These are phyloP conservation scores for Eupithecia insigniata DNA, from an alignment of 2,888 invertebrate genomes.

Conservation along the genomic window DNA sequence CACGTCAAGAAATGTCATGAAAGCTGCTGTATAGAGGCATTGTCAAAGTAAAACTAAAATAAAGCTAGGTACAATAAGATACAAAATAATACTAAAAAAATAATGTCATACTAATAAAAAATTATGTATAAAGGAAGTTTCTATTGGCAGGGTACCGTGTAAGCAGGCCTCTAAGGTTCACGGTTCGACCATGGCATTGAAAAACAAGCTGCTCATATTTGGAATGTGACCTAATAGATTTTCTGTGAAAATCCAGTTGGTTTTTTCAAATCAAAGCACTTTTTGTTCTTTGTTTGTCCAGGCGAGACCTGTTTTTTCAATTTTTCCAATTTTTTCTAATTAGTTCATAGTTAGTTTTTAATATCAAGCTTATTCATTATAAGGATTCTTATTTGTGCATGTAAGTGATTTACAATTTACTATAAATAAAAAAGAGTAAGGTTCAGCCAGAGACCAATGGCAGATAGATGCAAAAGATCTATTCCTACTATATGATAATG, in stretches of 20 bases:
- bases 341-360: slow-evolving; percentile 33
- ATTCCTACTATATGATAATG: neutral
- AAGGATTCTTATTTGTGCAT: slow-evolving; percentile 29
- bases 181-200: neutral
- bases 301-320: slow-evolving; percentile 59
- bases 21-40: no score
- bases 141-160: neutral
- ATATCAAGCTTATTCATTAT: slow-evolving; percentile 30
- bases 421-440: neutral
- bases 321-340: slow-evolving; percentile 44
- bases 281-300: slow-evolving; percentile 75
- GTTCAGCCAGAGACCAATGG: neutral
- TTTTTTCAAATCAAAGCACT: slow-evolving; percentile 49
- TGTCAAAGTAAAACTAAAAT: no score
- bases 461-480: neutral
- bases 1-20: no score
- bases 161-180: neutral
- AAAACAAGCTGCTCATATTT: slow-evolving; percentile 35
- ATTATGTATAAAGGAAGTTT: neutral
- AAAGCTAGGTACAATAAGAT: no score
- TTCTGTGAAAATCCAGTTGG: slow-evolving; percentile 62
- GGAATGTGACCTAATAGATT: slow-evolving; percentile 58
- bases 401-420: slow-evolving; percentile 21
- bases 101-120: no score
- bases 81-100: no score